These are phyloP conservation scores for Thamnophis sirtalis DNA, from an alignment of 2,113 vertebrate genomes.

Conservation along the genomic window DNA sequence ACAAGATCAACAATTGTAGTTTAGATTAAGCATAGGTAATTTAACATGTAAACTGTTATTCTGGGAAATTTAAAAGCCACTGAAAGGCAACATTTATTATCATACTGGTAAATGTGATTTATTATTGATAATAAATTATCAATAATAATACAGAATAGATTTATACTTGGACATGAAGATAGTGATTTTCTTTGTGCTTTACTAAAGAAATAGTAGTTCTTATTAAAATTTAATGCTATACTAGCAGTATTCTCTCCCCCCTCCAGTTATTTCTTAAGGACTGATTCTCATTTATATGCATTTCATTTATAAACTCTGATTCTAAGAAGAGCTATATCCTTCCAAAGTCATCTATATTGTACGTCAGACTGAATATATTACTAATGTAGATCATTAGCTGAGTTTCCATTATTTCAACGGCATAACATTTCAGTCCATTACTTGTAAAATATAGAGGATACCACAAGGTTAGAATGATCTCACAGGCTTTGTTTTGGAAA, in stretches of 20 bases:
- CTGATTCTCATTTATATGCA: not conserved
- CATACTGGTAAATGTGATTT: not conserved
- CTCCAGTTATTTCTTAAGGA: not conserved
- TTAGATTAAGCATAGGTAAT: not conserved
- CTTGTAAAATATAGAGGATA: slow-evolving; percentile 3
- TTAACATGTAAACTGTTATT: not conserved
- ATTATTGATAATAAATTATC: not conserved
- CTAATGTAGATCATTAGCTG: slow-evolving; percentile 10
- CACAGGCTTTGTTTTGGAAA: not conserved
- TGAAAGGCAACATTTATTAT: not conserved
- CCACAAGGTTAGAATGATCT: slow-evolving; percentile 4
- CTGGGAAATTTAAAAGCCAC: not conserved
- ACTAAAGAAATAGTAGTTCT: not conserved
- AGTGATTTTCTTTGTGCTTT: not conserved
- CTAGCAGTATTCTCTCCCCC: not conserved
- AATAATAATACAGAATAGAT: not conserved
- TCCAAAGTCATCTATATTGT: not conserved
- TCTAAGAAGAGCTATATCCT: not conserved
- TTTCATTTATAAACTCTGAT: not conserved
- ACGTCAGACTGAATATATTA: not conserved
- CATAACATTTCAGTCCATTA: slow-evolving; percentile 21
- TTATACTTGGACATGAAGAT: not conserved
- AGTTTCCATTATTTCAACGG: slow-evolving; percentile 15
- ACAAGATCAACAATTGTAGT: not conserved
- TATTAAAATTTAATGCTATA: not conserved